These are phyloP conservation scores for Pseudococcus jackbeardsleyi DNA, from an alignment of 2,888 invertebrate genomes.

Conservation along the genomic window DNA sequence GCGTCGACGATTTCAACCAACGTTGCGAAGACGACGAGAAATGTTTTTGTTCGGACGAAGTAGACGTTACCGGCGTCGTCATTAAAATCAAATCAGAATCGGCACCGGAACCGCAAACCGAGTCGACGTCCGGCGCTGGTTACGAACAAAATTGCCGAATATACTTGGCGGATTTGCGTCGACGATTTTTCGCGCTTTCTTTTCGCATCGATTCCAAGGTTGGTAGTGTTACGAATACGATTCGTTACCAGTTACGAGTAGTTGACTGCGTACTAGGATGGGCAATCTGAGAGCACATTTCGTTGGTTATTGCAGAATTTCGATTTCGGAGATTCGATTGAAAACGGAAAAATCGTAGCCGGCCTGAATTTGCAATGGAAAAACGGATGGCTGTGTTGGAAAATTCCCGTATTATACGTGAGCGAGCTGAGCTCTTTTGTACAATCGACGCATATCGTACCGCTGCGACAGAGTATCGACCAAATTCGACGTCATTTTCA, in stretches of 20 bases:
- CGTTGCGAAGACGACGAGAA: neutral
- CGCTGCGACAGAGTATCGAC: constrained; percentile 20
- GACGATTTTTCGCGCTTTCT: constrained; percentile 73
- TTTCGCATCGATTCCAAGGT: constrained; percentile 74
- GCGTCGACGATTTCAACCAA: neutral
- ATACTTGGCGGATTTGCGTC: constrained; percentile 74
- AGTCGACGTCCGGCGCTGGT: constrained; percentile 60
- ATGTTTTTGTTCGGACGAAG: constrained; percentile 75
- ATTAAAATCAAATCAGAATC: constrained; percentile 71
- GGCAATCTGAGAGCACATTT: too few species aligned
- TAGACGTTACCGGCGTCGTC: constrained; percentile 81
- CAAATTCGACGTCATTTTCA: constrained; percentile 28
- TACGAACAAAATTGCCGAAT: constrained; percentile 70
- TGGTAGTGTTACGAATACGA: too few species aligned
- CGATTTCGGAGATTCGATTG: constrained; percentile 74
- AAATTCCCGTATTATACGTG: constrained; percentile 75
- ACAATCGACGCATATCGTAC: constrained; percentile 5
- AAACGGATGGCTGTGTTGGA: constrained; percentile 71
- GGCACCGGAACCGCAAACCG: too few species aligned
- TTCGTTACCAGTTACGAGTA: too few species aligned
- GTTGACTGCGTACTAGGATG: too few species aligned
- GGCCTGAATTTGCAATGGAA: constrained; percentile 78
- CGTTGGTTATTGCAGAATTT: constrained; percentile 67
- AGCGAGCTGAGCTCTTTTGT: constrained; percentile 76
- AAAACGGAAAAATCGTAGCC: constrained; percentile 74